phyloP scores from a whole-genome alignment of 2,113 vertebrate species.

The Brachirus orientalis region DNA sequence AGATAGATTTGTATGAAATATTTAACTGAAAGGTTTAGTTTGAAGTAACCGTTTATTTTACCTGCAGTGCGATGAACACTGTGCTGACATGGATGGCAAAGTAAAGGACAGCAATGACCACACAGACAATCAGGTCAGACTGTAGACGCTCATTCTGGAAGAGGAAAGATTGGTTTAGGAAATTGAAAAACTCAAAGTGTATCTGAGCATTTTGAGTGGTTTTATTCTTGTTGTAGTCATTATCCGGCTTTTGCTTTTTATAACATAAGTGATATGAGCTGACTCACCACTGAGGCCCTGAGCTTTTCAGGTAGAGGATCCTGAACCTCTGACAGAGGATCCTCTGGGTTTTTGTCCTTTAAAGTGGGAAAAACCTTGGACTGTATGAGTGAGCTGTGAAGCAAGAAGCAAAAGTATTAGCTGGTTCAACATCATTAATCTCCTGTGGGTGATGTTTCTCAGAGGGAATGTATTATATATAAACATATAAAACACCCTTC shows the following conservation, averaged over 20 bases:
- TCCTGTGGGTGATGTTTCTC: not conserved
- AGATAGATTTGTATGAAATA: too few species aligned
- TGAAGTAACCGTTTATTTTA: constrained; percentile 48
- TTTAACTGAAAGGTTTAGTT: too few species aligned
- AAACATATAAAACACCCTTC: not conserved
- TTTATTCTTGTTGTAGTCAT: not conserved
- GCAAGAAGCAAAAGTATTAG: not conserved
- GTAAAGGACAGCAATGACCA: constrained; percentile 94
- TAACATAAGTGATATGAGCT: not conserved
- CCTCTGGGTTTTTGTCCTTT: constrained; percentile 97
- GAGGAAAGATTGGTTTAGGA: not conserved
- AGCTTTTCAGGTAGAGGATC: constrained; percentile 97
- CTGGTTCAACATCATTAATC: not conserved
- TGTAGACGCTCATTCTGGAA: constrained; percentile 93
- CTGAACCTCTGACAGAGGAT: constrained; percentile 95
- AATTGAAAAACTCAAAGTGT: not conserved
- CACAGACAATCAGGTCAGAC: constrained; percentile 95
- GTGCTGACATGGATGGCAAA: constrained; percentile 99
- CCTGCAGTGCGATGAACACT: constrained; percentile 96
- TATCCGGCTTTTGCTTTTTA: not conserved
- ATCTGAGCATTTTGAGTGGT: not conserved
- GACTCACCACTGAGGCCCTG: constrained; percentile 93
- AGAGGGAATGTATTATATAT: not conserved
- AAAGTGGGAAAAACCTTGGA: constrained; percentile 94
- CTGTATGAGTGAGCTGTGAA: constrained; percentile 91